Evolutionary conservation across 2,113 vertebrate species (phyloP), one percentile per base, ranked within the genome.

Genomic region (Rousettus leschenaultii): DNA sequence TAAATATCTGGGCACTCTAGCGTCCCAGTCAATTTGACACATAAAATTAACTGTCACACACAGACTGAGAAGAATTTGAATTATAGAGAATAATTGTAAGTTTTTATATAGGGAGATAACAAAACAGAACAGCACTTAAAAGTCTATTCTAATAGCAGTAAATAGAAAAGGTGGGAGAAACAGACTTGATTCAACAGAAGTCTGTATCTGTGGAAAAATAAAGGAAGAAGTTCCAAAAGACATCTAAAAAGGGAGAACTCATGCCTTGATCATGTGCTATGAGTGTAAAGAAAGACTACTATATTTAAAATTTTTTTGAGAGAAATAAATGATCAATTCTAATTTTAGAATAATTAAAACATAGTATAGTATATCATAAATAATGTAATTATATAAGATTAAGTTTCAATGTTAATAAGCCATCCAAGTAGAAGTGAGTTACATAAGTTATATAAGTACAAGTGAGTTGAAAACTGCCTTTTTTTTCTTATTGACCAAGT

Each of bases 281-380:
- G 30, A n/a, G 13, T 88, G 2, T 63, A 94, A 90, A 95, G 51
- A 80, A 22, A 96, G 11, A 51, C 43, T 77, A 14, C 55, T 83
- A 70, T 51, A 51, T 51, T 16, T 51, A 51, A 51, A 51, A 16
- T 5, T 51, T 51, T 51, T 87, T 82, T 74, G 22, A 92, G 35
- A 33, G 57, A 92, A 70, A 57, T 78, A 94, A 57, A 71, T 80
- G n/a, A 84, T 70, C 9, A 80, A 22, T 71, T 83, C 35, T 85
- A 7, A 66, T 93, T 95, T 95, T 78, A n/a, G 26, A 84, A 22
- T 80, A 87, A 92, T 61, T 94, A 68, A 68, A 70, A 35, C 74
- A 48, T 75, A 48, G 35, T 51, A n/a, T 38, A 70, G 4, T 48
- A 33, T 90, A 73, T 79, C 30, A 80, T 70, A 57, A 79, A 63